Base-by-base conservation (phyloP, 1,140 invertebrate genomes). In the Linepithema humile region DNA sequence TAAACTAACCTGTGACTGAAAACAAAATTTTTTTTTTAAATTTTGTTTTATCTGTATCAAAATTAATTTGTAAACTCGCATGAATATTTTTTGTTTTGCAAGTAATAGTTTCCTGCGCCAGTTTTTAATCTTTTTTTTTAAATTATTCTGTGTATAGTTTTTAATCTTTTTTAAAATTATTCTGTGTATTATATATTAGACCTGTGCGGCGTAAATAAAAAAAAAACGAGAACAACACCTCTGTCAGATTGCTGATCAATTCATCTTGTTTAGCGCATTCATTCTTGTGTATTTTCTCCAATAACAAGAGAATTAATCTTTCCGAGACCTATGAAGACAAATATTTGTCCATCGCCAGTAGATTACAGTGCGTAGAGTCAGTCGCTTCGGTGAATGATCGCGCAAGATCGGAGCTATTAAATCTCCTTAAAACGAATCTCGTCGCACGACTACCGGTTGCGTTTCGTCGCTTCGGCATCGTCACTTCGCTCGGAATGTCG, bases 401-500 rank as follows among this genome's bases (percentile, higher is more conserved):
- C 23, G 53, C 10, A n/a, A 57, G 10, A 23, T 57, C 23, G 53
- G 9, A 12, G 23, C 26, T 20, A 26, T 23, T 50, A 5, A 65
- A 32, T 10, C 15, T 77, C 20, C 59, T 77, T 77, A 77, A 77
- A 77, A 26, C 15, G 40, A 65, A 35, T 32, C 73, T 45, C 29
- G 15, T 43, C 26, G 55, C 48, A 23, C 64, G 38, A 69, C 17
- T 78, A 69, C 35, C 57, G 40, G 38, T 50, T 20, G 55, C 60
- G 26, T 48, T 64, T 32, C 26, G 60, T 65, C 43, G 32, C 35
- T 74, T 67, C 50, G 35, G 62, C 26, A 43, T 26, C 55, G 85
- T 65, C 32, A 35, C 3, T 48, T 50, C 60, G 53, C 45, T 57
- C 15, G 35, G 60, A 48, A 73, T 82, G 87, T 88, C 82, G 77